phyloP scores from a whole-genome alignment of 2,888 invertebrate species.

The Vannuccia rotundouncinata region DNA sequence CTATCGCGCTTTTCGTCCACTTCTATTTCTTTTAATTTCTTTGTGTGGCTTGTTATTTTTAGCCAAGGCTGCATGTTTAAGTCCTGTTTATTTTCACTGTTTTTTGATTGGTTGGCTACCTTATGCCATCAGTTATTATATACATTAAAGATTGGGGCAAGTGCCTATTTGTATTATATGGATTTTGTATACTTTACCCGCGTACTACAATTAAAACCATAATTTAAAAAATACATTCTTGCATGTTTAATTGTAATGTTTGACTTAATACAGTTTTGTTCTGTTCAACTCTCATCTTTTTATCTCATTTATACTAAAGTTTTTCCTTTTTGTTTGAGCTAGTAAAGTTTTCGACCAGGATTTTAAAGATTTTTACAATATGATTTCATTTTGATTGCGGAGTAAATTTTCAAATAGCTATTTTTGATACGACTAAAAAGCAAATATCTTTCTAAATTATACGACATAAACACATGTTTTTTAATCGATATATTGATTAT shows the following conservation, averaged over 20 bases:
- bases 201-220: background rate
- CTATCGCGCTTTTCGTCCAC: conserved; percentile 6
- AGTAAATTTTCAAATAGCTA: no score
- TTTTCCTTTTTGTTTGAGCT: no score
- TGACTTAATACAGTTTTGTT: conserved; percentile 1
- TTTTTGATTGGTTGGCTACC: background rate
- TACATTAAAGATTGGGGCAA: background rate
- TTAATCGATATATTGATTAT: no score
- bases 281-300: no score
- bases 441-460: no score
- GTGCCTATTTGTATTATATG: conserved; percentile 23
- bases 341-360: no score
- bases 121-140: no score
- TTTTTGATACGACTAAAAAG: no score
- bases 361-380: no score
- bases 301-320: no score
- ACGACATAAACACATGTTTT: no score
- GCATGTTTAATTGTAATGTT: conserved; percentile 15
- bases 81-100: background rate
- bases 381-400: no score
- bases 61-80: background rate
- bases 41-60: conserved; percentile 13
- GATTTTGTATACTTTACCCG: conserved; percentile 6
- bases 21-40: background rate
- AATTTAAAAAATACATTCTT: background rate